These are phyloP conservation scores for Dyspetes luteomarginatus DNA, from an alignment of 2,888 invertebrate genomes.

Conservation along the genomic window DNA sequence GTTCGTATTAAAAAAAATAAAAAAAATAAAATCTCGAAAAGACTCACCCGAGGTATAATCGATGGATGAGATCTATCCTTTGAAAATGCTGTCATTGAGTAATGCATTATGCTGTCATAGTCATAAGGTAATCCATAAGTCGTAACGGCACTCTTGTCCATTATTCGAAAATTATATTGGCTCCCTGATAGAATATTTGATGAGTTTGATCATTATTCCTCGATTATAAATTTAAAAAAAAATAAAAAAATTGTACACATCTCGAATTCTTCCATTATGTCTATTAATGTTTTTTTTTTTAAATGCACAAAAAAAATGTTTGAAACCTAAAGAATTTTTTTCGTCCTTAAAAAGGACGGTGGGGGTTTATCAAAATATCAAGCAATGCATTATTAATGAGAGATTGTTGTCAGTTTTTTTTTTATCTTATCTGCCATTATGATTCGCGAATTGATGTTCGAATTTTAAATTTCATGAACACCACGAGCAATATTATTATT, in stretches of 20 bases:
- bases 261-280: too few relatives aligned
- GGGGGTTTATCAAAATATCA: too few relatives aligned
- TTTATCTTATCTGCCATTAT: background rate
- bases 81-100: slow-evolving; percentile 65
- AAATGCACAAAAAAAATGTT: too few relatives aligned
- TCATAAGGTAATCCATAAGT: slow-evolving; percentile 65
- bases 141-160: slow-evolving; percentile 33
- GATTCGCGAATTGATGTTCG: background rate
- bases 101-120: slow-evolving; percentile 67
- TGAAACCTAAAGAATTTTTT: too few relatives aligned
- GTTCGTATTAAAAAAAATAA: too few relatives aligned
- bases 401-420: too few relatives aligned
- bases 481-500: background rate
- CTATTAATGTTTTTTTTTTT: too few relatives aligned
- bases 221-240: too few relatives aligned
- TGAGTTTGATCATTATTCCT: background rate
- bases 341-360: too few relatives aligned
- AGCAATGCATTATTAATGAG: too few relatives aligned
- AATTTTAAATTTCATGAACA: background rate
- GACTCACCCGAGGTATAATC: slow-evolving; percentile 59
- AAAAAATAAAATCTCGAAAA: background rate
- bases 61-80: slow-evolving; percentile 52
- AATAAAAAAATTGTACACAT: too few relatives aligned
- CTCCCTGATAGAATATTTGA: slow-evolving; percentile 35
- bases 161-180: slow-evolving; percentile 49